phyloP scores from a whole-genome alignment of 1,140 invertebrate species.

The Gerris buenoi region DNA sequence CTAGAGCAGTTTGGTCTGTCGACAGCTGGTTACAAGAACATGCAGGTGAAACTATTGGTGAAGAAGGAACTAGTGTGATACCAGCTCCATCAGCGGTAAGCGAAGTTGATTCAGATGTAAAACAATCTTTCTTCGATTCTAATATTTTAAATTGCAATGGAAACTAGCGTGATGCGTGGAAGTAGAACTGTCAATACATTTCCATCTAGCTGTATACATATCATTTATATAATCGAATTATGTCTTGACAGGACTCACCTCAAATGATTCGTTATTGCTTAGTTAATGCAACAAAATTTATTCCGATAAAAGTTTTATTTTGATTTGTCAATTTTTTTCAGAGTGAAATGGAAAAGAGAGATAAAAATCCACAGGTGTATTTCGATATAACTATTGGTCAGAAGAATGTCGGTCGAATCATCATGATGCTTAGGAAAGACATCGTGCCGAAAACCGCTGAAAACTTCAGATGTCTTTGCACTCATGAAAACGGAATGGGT shows the following conservation, averaged over 20 bases:
- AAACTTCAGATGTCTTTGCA: slow-evolving; percentile 86
- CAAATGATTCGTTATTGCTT: too few relatives aligned
- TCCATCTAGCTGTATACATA: too few relatives aligned
- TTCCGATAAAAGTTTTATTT: too few relatives aligned
- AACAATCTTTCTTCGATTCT: too few relatives aligned
- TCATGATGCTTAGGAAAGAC: slow-evolving; percentile 75
- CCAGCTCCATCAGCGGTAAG: background rate
- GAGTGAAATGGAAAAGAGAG: slow-evolving; percentile 36
- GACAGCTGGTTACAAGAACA: slow-evolving; percentile 92
- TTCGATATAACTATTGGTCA: slow-evolving; percentile 78
- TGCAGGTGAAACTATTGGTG: slow-evolving; percentile 61
- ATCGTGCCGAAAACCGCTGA: slow-evolving; percentile 88
- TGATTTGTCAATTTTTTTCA: background rate
- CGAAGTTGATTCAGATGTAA: too few relatives aligned
- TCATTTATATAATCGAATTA: too few relatives aligned
- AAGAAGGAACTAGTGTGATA: slow-evolving; percentile 8
- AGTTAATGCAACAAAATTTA: too few relatives aligned
- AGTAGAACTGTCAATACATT: too few relatives aligned
- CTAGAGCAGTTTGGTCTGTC: slow-evolving; percentile 90
- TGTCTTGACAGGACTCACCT: too few relatives aligned
- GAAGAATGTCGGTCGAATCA: slow-evolving; percentile 66
- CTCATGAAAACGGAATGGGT: slow-evolving; percentile 87
- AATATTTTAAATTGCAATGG: too few relatives aligned
- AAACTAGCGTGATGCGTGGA: too few relatives aligned
- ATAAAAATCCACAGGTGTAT: slow-evolving; percentile 80